Evolutionary conservation across 2,888 invertebrate species (phyloP), one percentile per base, ranked within the genome.

Genomic region (Pyrrhosoma nymphula): DNA sequence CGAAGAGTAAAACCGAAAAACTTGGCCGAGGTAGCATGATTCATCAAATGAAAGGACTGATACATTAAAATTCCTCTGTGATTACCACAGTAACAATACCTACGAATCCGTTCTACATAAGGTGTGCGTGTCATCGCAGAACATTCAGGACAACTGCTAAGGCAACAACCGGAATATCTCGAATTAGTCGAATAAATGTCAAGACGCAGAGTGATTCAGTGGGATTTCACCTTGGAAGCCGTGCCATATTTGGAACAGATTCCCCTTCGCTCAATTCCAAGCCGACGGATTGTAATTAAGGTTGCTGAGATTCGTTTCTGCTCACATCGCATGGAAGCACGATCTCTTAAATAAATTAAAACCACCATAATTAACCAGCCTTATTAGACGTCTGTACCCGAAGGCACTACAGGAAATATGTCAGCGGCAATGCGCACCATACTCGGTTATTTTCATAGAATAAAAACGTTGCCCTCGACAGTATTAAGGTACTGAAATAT

Each of bases 141-240:
- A 69, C n/a, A 69, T 69, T n/a, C 69, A 82, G 82, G 82, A 18
- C 82, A 82, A 12, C 16, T n/a, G 16, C 82, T 82, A 82, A 82
- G 35, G 30, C 18, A 82, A 35, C 35, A 82, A 82, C 82, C 82
- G 82, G 82, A 82, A 82, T 82, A 82, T 82, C 82, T 82, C 35
- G 35, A 30, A 35, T 82, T 30, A 82, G 82, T 26, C 23, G 82
- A 12, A 82, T 82, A 82, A 82, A 82, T 82, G 82, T 82, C 82
- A 82, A 14, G 82, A 30, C 82, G 82, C 82, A 1, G 14, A 82
- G 82, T 82, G 82, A 82, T 82, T 82, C 82, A 82, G 82, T 18
- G 82, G 82, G 82, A 82, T 82, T 82, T 82, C 82, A 82, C 82
- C 82, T 82, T 82, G 82, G 82, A 82, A 82, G 16, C 82, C 82